Base-by-base conservation (phyloP, 2,797 vertebrate species). In the Notamacropus eugenii region DNA sequence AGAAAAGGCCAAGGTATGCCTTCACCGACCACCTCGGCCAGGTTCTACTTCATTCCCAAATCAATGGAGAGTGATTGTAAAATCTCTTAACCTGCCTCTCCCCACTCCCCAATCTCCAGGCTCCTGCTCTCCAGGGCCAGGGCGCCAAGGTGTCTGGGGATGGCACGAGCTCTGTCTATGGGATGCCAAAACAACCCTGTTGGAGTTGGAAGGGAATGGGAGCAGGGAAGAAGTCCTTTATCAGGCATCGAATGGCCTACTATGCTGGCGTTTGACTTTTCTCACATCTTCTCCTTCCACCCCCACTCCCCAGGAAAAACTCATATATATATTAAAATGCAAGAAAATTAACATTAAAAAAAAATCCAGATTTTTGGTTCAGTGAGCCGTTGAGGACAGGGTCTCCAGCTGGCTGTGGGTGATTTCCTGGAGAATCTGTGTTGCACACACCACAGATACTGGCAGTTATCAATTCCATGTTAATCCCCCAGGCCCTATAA, bases 391-490 rank as follows among this genome's bases (percentile, higher is more conserved):
- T 24, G 40, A 82, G 74, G 74, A 87, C 40, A 27, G 40, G 74
- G 40, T 87, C 40, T 87, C 74, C 74, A 87, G 74, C 74, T 87
- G 67, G 40, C 74, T 87, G 40, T 27, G 74, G 74, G 40, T 87
- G 74, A 87, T 87, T 87, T 87, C 40, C 74, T 87, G 22, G 74
- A 87, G 74, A 46, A 87, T 87, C 74, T 50, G 40, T 87, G 74
- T 24, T 27, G 40, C 40, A 87, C 40, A 46, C 9, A 28, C 74
- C 40, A 46, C 40, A 87, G 74, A 50, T 87, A 40, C 67, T 50
- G 31, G 22, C 74, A 50, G 22, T 87, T 87, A 87, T 87, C 74
- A 87, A 87, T 87, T 87, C 95, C 93, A 54, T 91, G 52, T 92
- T 90, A 59, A n/a, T 1, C 91, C 62, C 67, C 91, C 67, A 29